Evolutionary conservation across 2,113 vertebrate genomes (phyloP).

Genomic region (Microcebus ravelobensis): DNA sequence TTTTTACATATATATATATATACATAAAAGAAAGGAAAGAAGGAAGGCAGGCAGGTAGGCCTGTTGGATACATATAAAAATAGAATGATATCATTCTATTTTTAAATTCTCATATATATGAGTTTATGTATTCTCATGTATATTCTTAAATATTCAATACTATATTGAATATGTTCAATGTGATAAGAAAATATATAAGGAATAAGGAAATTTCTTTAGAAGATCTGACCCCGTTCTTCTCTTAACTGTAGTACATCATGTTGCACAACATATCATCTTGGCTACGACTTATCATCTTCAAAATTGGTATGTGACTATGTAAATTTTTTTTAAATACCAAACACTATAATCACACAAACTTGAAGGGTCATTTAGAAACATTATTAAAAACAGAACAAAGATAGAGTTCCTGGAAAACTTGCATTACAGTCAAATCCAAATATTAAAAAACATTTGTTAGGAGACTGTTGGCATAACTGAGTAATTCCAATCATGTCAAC

Average conservation of each 20-base stretch:
- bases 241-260: not conserved
- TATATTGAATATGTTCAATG: not conserved
- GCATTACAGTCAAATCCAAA: conserved; percentile 55
- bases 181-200: not conserved
- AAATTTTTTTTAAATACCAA: conserved; percentile 10
- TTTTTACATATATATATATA: too few relatives aligned
- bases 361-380: conserved; percentile 59
- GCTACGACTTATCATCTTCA: conserved; percentile 24
- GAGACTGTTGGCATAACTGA: conserved; percentile 36
- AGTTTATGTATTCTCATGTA: not conserved
- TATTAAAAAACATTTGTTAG: conserved; percentile 57
- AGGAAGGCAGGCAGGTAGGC: too few relatives aligned
- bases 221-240: not conserved
- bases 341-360: conserved; percentile 29
- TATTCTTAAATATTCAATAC: not conserved
- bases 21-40: too few relatives aligned
- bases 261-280: not conserved
- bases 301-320: conserved; percentile 44
- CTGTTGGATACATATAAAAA: not conserved
- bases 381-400: conserved; percentile 66
- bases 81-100: not conserved
- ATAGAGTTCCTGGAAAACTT: conserved; percentile 68
- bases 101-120: too few relatives aligned
- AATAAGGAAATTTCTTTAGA: not conserved
- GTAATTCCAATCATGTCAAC: conserved; percentile 47